These are phyloP conservation scores for Cryptocheilus praepositus DNA, from an alignment of 2,888 invertebrate species.

Conservation along the genomic window DNA sequence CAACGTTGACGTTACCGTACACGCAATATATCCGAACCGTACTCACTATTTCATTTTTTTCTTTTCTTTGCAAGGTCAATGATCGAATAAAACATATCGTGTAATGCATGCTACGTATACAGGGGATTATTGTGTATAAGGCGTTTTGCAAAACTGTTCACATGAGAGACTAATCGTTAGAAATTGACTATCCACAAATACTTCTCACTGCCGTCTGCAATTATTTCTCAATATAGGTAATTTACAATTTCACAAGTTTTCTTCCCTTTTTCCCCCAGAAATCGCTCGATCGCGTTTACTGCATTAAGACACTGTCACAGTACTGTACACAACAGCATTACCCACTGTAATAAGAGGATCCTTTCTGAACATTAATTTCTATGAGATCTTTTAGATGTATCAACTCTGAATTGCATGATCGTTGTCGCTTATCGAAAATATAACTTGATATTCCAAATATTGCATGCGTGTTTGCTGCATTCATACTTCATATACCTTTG, in stretches of 20 bases:
- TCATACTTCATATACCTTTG: conserved; percentile 67
- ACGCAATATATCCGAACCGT: no score
- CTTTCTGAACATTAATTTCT: conserved; percentile 18
- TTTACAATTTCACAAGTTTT: conserved; percentile 22
- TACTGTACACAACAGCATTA: conserved; percentile 28
- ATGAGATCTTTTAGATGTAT: conserved; percentile 17
- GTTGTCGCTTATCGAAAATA: conserved; percentile 58
- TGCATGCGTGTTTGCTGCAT: conserved; percentile 50
- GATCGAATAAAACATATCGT: no score
- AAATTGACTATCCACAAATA: conserved; percentile 43
- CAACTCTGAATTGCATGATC: conserved; percentile 39
- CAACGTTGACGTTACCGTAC: conserved; percentile 3
- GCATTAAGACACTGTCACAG: conserved; percentile 18
- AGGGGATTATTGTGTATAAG: conserved; percentile 30
- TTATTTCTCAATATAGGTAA: conserved; percentile 12
- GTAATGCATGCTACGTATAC: conserved; percentile 4
- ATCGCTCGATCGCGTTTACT: conserved; percentile 18
- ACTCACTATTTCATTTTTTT: neutral
- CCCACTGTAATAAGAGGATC: conserved; percentile 27
- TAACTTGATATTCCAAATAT: conserved; percentile 55
- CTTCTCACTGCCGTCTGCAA: conserved; percentile 17
- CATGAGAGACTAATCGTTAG: conserved; percentile 32
- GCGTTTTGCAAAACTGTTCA: conserved; percentile 31
- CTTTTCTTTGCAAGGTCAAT: neutral
- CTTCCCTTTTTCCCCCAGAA: no score